Conservation (phyloP, 2,797 vertebrate species). For the Labeo calbasu region DNA sequence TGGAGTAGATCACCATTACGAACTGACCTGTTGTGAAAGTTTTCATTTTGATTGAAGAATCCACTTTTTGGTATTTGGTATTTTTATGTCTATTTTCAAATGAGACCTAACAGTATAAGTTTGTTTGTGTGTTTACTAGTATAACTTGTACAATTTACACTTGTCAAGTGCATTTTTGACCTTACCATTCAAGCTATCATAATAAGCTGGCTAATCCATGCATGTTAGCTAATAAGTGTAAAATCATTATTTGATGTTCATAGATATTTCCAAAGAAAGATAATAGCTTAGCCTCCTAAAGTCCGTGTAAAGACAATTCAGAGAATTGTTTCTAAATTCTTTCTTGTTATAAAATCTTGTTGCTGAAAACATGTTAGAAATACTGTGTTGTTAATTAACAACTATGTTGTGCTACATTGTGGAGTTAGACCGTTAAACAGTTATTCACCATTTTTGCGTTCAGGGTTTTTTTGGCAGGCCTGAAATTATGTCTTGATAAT, state of each 20-base stretch:
- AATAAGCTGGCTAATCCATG: slow-evolving; percentile 17
- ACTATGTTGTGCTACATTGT: too few species aligned
- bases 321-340: too few species aligned
- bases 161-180: slow-evolving; percentile 15
- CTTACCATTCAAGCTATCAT: not conserved
- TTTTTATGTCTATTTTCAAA: slow-evolving; percentile 11
- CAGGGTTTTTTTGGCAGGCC: too few species aligned
- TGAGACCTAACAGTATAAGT: not conserved
- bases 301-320: too few species aligned
- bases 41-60: not conserved
- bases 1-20: slow-evolving; percentile 62
- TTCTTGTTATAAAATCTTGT: too few species aligned
- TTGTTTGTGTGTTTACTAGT: not conserved
- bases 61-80: not conserved
- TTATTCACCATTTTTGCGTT: too few species aligned
- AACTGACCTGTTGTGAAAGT: slow-evolving; percentile 11
- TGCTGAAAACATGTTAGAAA: too few species aligned
- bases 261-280: not conserved
- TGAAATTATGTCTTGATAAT: too few species aligned
- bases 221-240: slow-evolving; percentile 26
- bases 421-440: too few species aligned
- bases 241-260: not conserved
- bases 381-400: too few species aligned
- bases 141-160: not conserved
- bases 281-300: not conserved